Conservation (phyloP, 2,888 invertebrate genomes). For the Sabellastarte sp. region DNA sequence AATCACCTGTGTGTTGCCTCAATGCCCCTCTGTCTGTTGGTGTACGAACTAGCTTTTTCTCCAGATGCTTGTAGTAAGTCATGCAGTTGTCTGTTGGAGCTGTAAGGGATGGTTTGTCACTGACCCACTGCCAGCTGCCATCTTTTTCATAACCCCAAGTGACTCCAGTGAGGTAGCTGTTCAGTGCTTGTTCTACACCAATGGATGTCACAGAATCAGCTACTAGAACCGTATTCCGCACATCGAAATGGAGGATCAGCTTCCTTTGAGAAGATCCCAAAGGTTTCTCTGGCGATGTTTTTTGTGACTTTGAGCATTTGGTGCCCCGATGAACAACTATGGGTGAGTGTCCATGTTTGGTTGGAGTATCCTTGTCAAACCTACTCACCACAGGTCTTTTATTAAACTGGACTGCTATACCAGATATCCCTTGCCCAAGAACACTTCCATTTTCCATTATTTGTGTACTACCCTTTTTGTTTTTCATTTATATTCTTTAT, state of each 20-base stretch:
- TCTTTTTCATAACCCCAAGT: slow-evolving; percentile 50
- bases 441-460: too few species aligned
- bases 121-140: slow-evolving; percentile 46
- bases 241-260: slow-evolving; percentile 56
- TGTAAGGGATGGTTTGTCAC: slow-evolving; percentile 41
- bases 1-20: slow-evolving; percentile 50
- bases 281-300: slow-evolving; percentile 50
- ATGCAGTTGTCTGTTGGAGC: slow-evolving; percentile 38
- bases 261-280: too few species aligned
- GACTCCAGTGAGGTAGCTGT: slow-evolving; percentile 56
- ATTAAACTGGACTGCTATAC: too few species aligned
- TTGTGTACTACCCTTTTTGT: too few species aligned
- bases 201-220: slow-evolving; percentile 54
- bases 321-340: too few species aligned
- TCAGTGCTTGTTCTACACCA: slow-evolving; percentile 55
- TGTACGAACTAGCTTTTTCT: slow-evolving; percentile 44
- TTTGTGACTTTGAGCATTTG: slow-evolving; percentile 47
- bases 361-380: too few species aligned
- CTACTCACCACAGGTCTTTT: too few species aligned
- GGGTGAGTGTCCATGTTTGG: too few species aligned
- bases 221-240: slow-evolving; percentile 56
- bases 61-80: slow-evolving; percentile 55
- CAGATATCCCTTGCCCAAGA: too few species aligned
- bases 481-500: too few species aligned
- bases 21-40: slow-evolving; percentile 46